Base-by-base conservation (phyloP, 53 echinoderm and acorn worm species). In the Henricia sp. region DNA sequence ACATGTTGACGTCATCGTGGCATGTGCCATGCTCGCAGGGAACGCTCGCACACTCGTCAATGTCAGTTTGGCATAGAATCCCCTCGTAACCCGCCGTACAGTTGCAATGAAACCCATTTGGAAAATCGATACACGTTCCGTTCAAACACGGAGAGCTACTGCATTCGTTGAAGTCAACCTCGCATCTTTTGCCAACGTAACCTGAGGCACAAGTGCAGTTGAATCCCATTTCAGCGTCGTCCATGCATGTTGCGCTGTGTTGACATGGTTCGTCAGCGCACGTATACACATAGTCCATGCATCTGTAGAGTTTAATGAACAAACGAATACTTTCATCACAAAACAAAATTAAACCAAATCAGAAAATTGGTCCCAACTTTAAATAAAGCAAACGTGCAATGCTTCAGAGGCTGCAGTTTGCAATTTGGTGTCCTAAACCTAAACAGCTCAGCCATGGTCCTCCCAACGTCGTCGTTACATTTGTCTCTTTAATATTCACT, bases 161-260 rank as follows among this genome's bases (percentile, higher is more conserved):
- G 28, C 60, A 59, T 28, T 59, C 60, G 29, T 59, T 28, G 23
- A 59, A 25, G 12, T 59, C 60, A 25, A 1, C 0, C 12, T 24
- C 60, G 28, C 60, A 59, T 0, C 5, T 21, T 43, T 14, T 0
- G 29, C 60, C 60, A 19, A 13, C 30, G 19, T 25, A 59, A 28
- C 60, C 60, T 28, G 60, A 12, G 4, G 24, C 25, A 59, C 60
- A 59, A 1, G 29, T 44, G 44, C 44, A 44, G 6, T 13, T 44
- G 44, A n/a, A n/a, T n/a, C n/a, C n/a, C n/a, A n/a, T n/a, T n/a
- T n/a, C n/a, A n/a, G n/a, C 67, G 21, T 6, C 82, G 33, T 82
- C 82, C 4, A 50, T 9, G 50, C 82, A 82, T 28, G 67, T 82
- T 29, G 67, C 28, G 50, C 51, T 51, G 57, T 82, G 66, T 48